Evolutionary conservation across 2,113 vertebrate genomes (phyloP), one percentile per base, ranked within the genome.

Genomic region (Corythornis vintsioides): DNA sequence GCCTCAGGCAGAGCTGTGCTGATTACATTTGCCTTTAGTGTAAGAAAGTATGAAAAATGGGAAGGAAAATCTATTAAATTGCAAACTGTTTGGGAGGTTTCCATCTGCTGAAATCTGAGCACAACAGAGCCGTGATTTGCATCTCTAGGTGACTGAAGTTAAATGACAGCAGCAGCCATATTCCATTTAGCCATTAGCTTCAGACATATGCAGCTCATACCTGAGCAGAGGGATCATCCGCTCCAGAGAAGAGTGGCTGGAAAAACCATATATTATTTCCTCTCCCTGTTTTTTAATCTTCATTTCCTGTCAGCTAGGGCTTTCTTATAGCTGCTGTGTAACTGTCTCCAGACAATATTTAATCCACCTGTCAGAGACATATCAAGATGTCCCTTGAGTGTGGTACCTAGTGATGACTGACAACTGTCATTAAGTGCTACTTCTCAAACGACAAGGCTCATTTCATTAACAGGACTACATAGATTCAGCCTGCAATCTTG

Each of bases 191-290:
- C 45, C 52, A 48, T 76, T 55, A 91, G 47, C 64, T 91, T 88
- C 79, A 94, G 71, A 66, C 13, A 63, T 33, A 56, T 29, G 63
- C 0, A 0, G 31, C 64, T 91, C 81, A 40, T 77, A 93, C 71
- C 81, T 89, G 67, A 91, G 80, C 76, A 86, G 71, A 89, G 80
- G 60, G 67, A 83, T 95, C 56, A 40, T 83, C 82, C 56, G 53
- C 40, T 75, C 61, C 1, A 1, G 94, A 75, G 47, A 88, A 60
- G 22, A 81, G 60, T 20, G 60, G 12, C 69, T 86, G 65, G 28
- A 81, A 89, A 91, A 94, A 72, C 70, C 78, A n/a, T 79, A 86
- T 92, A 70, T 94, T 86, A 82, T 96, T 96, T 90, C 81, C 76
- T 90, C 5, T 0, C 33, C 77, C 48, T 66, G 82, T 89, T 92